Evolutionary conservation across 2,888 invertebrate genomes (phyloP).

Genomic region (Blastobasis adustella): DNA sequence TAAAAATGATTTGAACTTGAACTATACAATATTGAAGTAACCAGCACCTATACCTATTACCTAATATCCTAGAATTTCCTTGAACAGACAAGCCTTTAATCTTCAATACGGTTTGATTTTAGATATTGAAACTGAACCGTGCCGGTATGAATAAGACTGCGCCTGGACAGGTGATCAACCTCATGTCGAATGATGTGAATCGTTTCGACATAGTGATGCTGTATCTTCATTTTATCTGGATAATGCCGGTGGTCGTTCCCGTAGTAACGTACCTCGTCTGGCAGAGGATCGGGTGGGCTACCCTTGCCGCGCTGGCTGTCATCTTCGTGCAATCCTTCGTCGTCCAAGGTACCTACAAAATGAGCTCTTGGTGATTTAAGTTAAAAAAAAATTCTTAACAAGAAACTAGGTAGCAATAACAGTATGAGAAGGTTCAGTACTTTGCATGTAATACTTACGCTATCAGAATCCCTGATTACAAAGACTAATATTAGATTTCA

Average conservation of each 20-base stretch:
- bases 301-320: conserved; percentile 51
- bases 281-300: conserved; percentile 58
- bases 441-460: no score
- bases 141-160: conserved; percentile 76
- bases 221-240: conserved; percentile 85
- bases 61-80: no score
- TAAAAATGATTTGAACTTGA: no score
- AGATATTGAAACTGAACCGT: conserved; percentile 70
- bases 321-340: conserved; percentile 77
- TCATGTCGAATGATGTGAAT: conserved; percentile 90
- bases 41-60: no score
- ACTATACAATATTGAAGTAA: no score
- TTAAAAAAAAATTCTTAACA: no score
- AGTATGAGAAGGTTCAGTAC: no score
- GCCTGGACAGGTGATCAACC: conserved; percentile 87
- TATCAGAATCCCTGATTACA: no score
- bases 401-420: no score
- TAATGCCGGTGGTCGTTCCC: conserved; percentile 83
- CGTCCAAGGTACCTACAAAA: conserved; percentile 52
- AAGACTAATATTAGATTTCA: no score
- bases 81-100: no score
- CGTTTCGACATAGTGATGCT: conserved; percentile 83
- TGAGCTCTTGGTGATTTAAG: no score
- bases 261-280: conserved; percentile 68
- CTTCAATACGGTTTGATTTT: conserved; percentile 16